Evolutionary conservation across 2,888 invertebrate species (phyloP).

Genomic region (Orthosia incerta): DNA sequence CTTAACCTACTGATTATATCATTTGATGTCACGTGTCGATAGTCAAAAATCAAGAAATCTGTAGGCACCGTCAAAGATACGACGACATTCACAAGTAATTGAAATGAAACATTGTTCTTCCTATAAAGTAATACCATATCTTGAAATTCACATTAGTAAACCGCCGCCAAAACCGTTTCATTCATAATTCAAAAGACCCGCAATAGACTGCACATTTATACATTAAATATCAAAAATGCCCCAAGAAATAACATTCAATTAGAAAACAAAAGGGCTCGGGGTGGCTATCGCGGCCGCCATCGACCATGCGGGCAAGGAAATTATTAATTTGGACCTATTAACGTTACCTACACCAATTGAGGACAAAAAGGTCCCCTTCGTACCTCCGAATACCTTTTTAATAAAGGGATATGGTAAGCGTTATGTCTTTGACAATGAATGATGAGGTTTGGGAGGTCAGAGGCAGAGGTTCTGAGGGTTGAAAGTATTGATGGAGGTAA

Average conservation of each 20-base stretch:
- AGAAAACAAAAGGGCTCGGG: slow-evolving; percentile 79
- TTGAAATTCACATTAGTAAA: background rate
- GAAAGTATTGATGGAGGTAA: slow-evolving; percentile 41
- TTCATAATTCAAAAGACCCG: background rate
- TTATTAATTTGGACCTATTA: slow-evolving; percentile 86
- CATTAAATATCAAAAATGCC: slow-evolving; percentile 69
- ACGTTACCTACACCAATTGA: slow-evolving; percentile 83
- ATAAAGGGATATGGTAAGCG: slow-evolving; percentile 73
- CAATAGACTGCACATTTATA: slow-evolving; percentile 42
- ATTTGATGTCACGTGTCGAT: no score
- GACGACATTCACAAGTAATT: background rate
- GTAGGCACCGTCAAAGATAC: background rate
- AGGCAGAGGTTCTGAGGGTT: slow-evolving; percentile 62
- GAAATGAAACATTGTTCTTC: background rate
- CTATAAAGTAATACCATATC: background rate
- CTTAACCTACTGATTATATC: no score
- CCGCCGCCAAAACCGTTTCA: background rate
- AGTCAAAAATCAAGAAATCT: no score
- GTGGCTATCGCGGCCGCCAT: slow-evolving; percentile 71
- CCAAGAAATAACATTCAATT: slow-evolving; percentile 80
- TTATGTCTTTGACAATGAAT: slow-evolving; percentile 77
- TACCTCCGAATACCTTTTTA: slow-evolving; percentile 77
- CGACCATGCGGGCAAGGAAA: slow-evolving; percentile 82
- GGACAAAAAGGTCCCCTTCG: slow-evolving; percentile 80
- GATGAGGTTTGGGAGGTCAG: slow-evolving; percentile 68